These are phyloP conservation scores for Lordiphosa fenestrarum DNA, from an alignment of 2,888 invertebrate genomes.

Conservation along the genomic window DNA sequence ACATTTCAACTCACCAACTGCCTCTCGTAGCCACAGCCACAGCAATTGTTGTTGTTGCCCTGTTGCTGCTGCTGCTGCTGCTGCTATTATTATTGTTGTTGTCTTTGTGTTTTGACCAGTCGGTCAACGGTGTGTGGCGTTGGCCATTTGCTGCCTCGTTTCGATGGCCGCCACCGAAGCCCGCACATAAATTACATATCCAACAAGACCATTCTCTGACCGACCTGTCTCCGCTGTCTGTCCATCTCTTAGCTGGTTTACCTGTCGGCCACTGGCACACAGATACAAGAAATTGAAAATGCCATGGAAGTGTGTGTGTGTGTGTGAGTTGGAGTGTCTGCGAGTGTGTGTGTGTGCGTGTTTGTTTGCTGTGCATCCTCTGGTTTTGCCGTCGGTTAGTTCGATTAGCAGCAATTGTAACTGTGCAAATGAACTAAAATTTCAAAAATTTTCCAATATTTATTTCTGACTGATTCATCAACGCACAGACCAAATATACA, in stretches of 20 bases:
- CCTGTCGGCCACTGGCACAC: slow-evolving; percentile 41
- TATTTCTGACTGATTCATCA: too few species aligned
- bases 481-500: too few species aligned
- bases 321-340: slow-evolving; percentile 7
- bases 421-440: too few species aligned
- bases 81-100: slow-evolving; percentile 12
- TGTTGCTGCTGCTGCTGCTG: slow-evolving; percentile 7
- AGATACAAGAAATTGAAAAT: slow-evolving; percentile 25
- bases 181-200: slow-evolving; percentile 59
- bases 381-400: slow-evolving; percentile 55
- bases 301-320: slow-evolving; percentile 7
- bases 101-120: slow-evolving; percentile 63
- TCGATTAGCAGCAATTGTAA: not conserved
- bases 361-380: slow-evolving; percentile 20
- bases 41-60: slow-evolving; percentile 8
- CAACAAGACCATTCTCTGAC: slow-evolving; percentile 22
- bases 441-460: too few species aligned
- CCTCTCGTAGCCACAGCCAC: slow-evolving; percentile 22
- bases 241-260: slow-evolving; percentile 47
- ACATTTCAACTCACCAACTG: slow-evolving; percentile 51
- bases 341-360: slow-evolving; percentile 8
- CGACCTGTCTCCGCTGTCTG: slow-evolving; percentile 20
- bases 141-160: slow-evolving; percentile 35
- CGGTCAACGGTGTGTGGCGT: slow-evolving; percentile 43
- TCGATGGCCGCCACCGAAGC: slow-evolving; percentile 55